These are phyloP conservation scores for Athene cunicularia DNA, from an alignment of 2,113 vertebrate species.

Conservation along the genomic window DNA sequence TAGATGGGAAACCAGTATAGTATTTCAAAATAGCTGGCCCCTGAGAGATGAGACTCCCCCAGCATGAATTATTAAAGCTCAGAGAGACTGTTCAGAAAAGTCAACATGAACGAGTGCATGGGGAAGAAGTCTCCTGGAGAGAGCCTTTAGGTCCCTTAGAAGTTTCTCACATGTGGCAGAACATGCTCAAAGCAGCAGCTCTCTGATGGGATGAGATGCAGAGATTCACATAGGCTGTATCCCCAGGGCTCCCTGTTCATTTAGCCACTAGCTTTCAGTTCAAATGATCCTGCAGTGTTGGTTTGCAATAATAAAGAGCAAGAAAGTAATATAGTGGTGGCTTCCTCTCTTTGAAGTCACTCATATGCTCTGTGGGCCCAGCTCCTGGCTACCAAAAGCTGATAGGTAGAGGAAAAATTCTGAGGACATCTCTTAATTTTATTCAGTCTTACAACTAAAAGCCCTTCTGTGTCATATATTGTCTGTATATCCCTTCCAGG, in stretches of 20 bases:
- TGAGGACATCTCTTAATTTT: neutral
- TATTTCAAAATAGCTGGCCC: slow-evolving; percentile 35
- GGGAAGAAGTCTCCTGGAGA: slow-evolving; percentile 26
- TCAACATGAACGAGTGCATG: neutral
- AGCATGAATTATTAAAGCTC: slow-evolving; percentile 61
- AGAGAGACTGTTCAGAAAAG: slow-evolving; percentile 47
- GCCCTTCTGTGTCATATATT: neutral
- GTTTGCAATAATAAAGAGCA: neutral
- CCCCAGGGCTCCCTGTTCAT: slow-evolving; percentile 11
- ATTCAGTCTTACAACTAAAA: neutral
- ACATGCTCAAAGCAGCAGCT: slow-evolving; percentile 21
- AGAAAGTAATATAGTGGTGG: neutral
- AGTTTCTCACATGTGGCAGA: slow-evolving; percentile 28
- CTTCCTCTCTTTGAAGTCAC: neutral
- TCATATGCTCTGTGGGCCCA: neutral
- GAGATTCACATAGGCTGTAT: neutral
- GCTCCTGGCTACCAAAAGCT: neutral
- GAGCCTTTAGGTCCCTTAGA: slow-evolving; percentile 33
- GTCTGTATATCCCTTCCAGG: slow-evolving; percentile 63
- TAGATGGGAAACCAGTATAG: slow-evolving; percentile 8
- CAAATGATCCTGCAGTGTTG: neutral
- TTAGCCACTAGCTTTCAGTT: neutral
- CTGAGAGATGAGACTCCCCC: neutral
- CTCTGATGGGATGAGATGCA: slow-evolving; percentile 9
- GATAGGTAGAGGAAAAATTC: neutral